phyloP scores from a whole-genome alignment of 2,797 vertebrate species.

The Mallotus villosus region DNA sequence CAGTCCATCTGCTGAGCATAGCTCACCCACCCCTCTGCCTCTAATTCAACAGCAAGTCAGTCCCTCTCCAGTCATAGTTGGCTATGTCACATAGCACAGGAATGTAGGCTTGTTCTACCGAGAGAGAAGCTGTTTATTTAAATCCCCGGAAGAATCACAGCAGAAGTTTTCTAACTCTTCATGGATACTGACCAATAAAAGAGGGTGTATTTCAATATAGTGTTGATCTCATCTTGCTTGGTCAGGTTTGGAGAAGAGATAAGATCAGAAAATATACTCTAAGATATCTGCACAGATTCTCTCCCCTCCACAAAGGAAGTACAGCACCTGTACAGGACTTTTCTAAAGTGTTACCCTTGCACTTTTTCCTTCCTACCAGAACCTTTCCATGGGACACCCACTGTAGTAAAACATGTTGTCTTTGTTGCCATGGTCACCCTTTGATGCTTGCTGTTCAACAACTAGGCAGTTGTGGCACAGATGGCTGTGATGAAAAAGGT shows the following conservation, averaged over 20 bases:
- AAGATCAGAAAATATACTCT: too few relatives aligned
- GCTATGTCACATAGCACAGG: slow-evolving; percentile 55
- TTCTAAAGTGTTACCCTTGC: background rate
- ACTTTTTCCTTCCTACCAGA: background rate
- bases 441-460: slow-evolving; percentile 19
- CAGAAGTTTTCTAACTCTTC: slow-evolving; percentile 11
- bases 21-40: background rate
- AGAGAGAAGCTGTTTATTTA: slow-evolving; percentile 48
- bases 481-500: slow-evolving; percentile 20
- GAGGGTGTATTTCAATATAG: background rate
- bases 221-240: slow-evolving; percentile 2
- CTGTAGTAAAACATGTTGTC: slow-evolving; percentile 10
- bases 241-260: background rate
- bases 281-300: too few relatives aligned
- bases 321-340: background rate
- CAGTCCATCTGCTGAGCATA: slow-evolving; percentile 47
- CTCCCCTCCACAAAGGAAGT: too few relatives aligned
- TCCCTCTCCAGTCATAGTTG: slow-evolving; percentile 19
- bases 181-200: background rate
- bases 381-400: slow-evolving; percentile 11
- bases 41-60: background rate
- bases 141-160: slow-evolving; percentile 32
- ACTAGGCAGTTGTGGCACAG: slow-evolving; percentile 23
- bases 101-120: slow-evolving; percentile 51
- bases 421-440: slow-evolving; percentile 23